Conservation (phyloP, 2,797 vertebrate species). For the Falco novaeseelandiae region DNA sequence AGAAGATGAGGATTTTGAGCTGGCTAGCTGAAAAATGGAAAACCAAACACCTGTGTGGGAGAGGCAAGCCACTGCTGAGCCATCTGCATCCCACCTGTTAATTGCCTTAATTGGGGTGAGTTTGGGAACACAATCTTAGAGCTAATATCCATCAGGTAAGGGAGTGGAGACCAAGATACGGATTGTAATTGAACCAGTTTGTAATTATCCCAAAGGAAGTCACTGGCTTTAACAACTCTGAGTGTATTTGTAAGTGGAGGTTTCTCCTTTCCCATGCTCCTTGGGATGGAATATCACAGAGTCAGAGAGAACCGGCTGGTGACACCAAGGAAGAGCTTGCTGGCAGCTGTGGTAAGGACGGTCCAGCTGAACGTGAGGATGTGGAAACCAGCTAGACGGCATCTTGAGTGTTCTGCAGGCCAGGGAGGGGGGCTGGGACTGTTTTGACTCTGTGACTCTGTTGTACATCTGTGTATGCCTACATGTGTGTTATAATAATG, state of each 20-base stretch:
- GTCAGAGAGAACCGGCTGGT: not conserved
- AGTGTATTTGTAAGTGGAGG: not conserved
- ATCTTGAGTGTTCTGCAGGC: too few species aligned
- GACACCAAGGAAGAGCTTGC: not conserved
- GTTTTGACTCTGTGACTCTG: not conserved
- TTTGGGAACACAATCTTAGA: not conserved
- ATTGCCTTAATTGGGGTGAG: not conserved
- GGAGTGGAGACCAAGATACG: not conserved
- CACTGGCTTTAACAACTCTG: not conserved
- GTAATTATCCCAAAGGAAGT: not conserved
- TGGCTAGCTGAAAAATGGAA: not conserved
- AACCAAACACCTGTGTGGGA: not conserved
- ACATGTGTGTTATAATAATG: not conserved
- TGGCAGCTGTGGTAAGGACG: not conserved
- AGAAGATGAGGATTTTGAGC: not conserved
- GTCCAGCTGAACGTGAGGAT: not conserved
- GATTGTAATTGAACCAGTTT: not conserved
- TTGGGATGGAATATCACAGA: too few species aligned
- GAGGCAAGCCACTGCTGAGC: not conserved
- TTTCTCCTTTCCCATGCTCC: not conserved
- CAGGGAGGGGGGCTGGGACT: not conserved
- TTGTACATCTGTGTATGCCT: not conserved
- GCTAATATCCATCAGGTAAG: not conserved
- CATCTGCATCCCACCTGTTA: not conserved
- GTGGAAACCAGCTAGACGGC: not conserved